Evolutionary conservation across 2,888 invertebrate species (phyloP).

Genomic region (Chrysodeixis includens): DNA sequence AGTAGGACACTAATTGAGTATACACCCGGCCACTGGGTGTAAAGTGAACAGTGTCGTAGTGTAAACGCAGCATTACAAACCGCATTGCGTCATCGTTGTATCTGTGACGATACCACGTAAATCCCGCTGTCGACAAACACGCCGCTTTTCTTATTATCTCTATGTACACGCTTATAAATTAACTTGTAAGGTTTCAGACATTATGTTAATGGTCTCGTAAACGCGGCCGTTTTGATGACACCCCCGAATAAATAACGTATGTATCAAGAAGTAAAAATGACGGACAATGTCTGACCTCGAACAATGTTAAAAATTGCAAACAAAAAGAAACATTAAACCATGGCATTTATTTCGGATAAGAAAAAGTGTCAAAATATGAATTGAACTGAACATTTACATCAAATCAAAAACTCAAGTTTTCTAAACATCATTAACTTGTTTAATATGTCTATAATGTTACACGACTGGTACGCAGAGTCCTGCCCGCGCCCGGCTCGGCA

Average conservation of each 20-base stretch:
- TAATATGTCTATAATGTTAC: not conserved
- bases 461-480: not conserved
- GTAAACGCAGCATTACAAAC: conserved; percentile 35
- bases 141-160: conserved; percentile 47
- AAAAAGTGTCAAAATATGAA: too few relatives aligned
- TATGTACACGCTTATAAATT: conserved; percentile 44
- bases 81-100: conserved; percentile 58
- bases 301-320: not conserved
- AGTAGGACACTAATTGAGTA: not conserved
- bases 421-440: not conserved
- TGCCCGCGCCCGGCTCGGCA: conserved; percentile 15
- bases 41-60: not conserved
- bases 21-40: not conserved
- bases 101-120: conserved; percentile 59
- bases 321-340: too few relatives aligned
- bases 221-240: conserved; percentile 28
- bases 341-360: too few relatives aligned
- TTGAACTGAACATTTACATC: too few relatives aligned
- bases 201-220: conserved; percentile 31
- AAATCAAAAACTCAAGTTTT: too few relatives aligned
- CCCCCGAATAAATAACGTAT: conserved; percentile 44
- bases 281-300: conserved; percentile 17
- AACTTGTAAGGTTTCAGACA: conserved; percentile 38
- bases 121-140: conserved; percentile 46
- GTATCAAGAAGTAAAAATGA: conserved; percentile 30